Base-by-base conservation (phyloP, 2,113 vertebrate genomes). In the Todiramphus chloris region DNA sequence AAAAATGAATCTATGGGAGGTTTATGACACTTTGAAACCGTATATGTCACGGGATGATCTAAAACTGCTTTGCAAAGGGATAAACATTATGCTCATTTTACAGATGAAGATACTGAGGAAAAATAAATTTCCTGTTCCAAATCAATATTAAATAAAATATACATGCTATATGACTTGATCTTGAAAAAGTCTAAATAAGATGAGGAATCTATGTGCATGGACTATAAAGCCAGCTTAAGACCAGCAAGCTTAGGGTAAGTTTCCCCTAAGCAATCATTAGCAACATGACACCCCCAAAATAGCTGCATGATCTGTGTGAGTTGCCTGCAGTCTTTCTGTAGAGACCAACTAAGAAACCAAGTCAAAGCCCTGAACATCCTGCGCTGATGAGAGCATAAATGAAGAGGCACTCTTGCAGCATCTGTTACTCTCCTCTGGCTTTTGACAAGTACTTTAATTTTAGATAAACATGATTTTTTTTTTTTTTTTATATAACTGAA, bases 31-130 rank as follows among this genome's bases (percentile, higher is more conserved):
- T 95, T 96, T 79, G 58, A 87, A 94, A 87, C 59, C 8, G 2
- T 82, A 37, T 53, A 46, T 92, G 73, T 83, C 96, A 94, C 72
- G 55, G 67, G 46, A 89, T 94, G 91, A 93, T 94, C 91, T 94
- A 92, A 92, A 95, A 94, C 86, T 89, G 69, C 77, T 94, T 92
- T 94, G 80, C 86, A 77, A 63, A 93, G 66, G 9, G 7, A 63
- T 89, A 96, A 96, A 93, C 70, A 84, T 93, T 82, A 82, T 83
- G 67, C n/a, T 96, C 43, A 66, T 91, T 94, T 93, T 95, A 67
- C 66, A 82, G 66, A 82, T 59, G 17, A 84, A 89, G 62, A 84
- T 78, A 94, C 43, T 10, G 66, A 89, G 69, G 88, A 89, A 87
- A 73, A 53, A 88, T 59, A 91, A 91, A 78, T 92, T 66, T 93